Evolutionary conservation across 2,113 vertebrate species (phyloP).

Genomic region (Scophthalmus maximus): DNA sequence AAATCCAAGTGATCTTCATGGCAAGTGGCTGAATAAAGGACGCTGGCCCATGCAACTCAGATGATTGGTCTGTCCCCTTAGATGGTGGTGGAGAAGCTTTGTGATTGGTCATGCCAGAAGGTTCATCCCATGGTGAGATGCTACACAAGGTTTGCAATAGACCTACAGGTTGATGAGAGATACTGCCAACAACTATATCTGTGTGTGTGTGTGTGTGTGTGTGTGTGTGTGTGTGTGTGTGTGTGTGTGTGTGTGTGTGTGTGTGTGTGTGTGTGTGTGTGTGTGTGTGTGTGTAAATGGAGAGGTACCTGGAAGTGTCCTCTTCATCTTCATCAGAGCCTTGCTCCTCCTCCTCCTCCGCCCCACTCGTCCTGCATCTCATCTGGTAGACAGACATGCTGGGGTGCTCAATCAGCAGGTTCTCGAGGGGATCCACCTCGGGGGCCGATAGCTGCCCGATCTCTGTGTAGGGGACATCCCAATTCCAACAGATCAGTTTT

Average conservation of each 20-base stretch:
- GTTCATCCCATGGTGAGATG: too few relatives aligned
- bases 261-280: neutral
- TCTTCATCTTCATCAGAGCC: slow-evolving; percentile 67
- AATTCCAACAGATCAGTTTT: neutral
- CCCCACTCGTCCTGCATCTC: slow-evolving; percentile 24
- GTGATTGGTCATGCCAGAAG: too few relatives aligned
- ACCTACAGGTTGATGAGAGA: too few relatives aligned
- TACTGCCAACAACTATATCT: too few relatives aligned
- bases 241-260: neutral
- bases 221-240: neutral
- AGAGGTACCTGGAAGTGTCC: slow-evolving; percentile 68
- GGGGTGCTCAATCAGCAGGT: slow-evolving; percentile 83
- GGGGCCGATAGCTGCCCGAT: slow-evolving; percentile 24
- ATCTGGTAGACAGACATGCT: slow-evolving; percentile 84
- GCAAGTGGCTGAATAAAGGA: too few relatives aligned
- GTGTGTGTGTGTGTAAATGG: neutral
- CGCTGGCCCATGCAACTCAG: too few relatives aligned
- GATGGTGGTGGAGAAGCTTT: too few relatives aligned
- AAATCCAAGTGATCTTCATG: too few relatives aligned
- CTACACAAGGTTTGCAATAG: too few relatives aligned
- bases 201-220: neutral
- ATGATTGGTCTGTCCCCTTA: too few relatives aligned
- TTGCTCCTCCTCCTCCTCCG: slow-evolving; percentile 60
- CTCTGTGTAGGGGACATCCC: slow-evolving; percentile 53
- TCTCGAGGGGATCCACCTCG: slow-evolving; percentile 72